Percentiles rank a stretch among this genome's conserved stretches.
phyloP scores from a whole-genome alignment of 2,113 vertebrate species.

The Columba janthina region DNA sequence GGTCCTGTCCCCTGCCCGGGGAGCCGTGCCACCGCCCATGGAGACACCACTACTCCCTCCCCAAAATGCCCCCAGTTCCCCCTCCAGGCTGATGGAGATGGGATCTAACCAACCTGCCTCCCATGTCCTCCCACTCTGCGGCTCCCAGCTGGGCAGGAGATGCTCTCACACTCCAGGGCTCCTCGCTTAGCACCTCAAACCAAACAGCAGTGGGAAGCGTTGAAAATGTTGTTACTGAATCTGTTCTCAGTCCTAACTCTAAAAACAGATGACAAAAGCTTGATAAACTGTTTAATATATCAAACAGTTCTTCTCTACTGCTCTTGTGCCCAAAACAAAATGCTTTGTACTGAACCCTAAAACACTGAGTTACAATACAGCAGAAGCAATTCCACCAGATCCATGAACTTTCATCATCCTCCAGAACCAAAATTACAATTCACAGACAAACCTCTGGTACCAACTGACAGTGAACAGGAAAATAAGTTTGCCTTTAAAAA shows the following conservation, averaged over 20 bases:
- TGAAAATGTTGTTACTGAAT: not conserved
- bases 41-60: not conserved
- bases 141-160: not conserved
- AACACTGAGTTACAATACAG: not conserved
- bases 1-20: not conserved
- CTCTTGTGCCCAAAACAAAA: not conserved
- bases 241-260: not conserved
- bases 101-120: not conserved
- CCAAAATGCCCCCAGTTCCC: rapidly evolving
- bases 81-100: not conserved
- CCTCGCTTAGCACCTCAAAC: not conserved
- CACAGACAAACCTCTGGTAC: not conserved
- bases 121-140: not conserved
- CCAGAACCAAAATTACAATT: not conserved
- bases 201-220: not conserved
- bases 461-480: not conserved
- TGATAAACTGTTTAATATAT: not conserved
- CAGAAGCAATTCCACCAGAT: not conserved
- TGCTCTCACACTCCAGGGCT: not conserved
- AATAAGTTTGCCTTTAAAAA: not conserved
- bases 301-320: not conserved
- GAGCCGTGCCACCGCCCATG: too few species aligned
- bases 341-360: not conserved
- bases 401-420: not conserved
- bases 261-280: not conserved